Percentiles rank a stretch among this genome's conserved stretches.
Evolutionary conservation across 1,140 invertebrate species (phyloP).

Genomic region (Brachystomella parvula): DNA sequence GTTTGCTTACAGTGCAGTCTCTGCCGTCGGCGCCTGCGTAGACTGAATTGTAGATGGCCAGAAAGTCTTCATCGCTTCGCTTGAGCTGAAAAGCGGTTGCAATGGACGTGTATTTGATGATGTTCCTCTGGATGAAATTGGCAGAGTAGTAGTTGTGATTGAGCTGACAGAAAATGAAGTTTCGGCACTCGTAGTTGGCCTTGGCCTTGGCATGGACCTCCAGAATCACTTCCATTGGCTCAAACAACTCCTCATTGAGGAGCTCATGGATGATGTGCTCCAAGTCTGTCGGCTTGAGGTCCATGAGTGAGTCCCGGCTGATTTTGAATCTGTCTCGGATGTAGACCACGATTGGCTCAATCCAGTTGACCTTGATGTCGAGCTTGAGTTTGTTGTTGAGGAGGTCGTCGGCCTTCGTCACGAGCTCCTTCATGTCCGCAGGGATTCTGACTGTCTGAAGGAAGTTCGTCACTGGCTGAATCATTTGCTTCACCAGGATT

Average conservation of each 20-base stretch:
- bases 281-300: constrained; percentile 30
- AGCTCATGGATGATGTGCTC: constrained; percentile 34
- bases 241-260: constrained; percentile 34
- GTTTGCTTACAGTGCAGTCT: constrained; percentile 35
- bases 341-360: constrained; percentile 30
- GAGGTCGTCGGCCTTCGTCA: constrained; percentile 32
- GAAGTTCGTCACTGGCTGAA: constrained; percentile 30
- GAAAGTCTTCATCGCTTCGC: constrained; percentile 34
- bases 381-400: constrained; percentile 34
- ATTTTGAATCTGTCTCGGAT: constrained; percentile 34
- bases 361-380: constrained; percentile 26
- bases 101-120: constrained; percentile 34
- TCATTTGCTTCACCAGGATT: constrained; percentile 29
- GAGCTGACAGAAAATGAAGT: constrained; percentile 36
- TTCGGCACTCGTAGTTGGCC: constrained; percentile 25
- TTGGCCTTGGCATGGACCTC: constrained; percentile 31
- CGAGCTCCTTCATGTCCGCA: constrained; percentile 28
- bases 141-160: constrained; percentile 34
- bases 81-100: constrained; percentile 34
- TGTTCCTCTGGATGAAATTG: constrained; percentile 35
- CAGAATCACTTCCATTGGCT: constrained; percentile 27
- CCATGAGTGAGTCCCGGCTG: constrained; percentile 28
- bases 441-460: constrained; percentile 27
- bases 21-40: constrained; percentile 33
- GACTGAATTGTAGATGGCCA: constrained; percentile 26